These are phyloP conservation scores for Amphipoea oculea DNA, from an alignment of 2,888 invertebrate species.

Conservation along the genomic window DNA sequence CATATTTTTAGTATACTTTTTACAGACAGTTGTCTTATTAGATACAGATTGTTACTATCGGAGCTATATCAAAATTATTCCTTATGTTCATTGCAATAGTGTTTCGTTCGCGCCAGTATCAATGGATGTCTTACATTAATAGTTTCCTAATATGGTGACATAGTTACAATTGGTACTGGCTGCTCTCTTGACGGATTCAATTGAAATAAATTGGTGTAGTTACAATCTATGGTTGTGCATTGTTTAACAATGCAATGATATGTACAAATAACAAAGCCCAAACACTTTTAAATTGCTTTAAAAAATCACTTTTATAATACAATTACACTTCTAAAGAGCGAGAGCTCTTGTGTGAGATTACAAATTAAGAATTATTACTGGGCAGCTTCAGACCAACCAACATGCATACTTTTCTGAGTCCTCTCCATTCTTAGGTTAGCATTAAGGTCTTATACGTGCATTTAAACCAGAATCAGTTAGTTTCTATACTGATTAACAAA, in stretches of 20 bases:
- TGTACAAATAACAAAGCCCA: conserved; percentile 65
- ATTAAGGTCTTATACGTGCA: neutral
- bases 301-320: conserved; percentile 58
- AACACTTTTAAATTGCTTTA: conserved; percentile 59
- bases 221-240: conserved; percentile 60
- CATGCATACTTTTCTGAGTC: neutral
- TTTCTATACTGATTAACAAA: neutral
- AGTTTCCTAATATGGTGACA: conserved; percentile 72
- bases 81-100: conserved; percentile 31
- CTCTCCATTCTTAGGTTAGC: neutral
- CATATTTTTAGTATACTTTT: conserved; percentile 81
- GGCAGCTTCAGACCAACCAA: conserved; percentile 1
- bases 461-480: neutral
- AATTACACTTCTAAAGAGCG: conserved; percentile 33
- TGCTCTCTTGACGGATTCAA: conserved; percentile 73
- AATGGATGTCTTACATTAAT: conserved; percentile 43
- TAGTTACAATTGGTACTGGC: conserved; percentile 76
- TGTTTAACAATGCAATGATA: conserved; percentile 68
- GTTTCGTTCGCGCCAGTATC: conserved; percentile 37
- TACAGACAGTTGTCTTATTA: conserved; percentile 73
- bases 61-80: conserved; percentile 44
- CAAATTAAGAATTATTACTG: conserved; percentile 38
- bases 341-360: conserved; percentile 8
- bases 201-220: conserved; percentile 82
- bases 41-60: conserved; percentile 74